Conservation (phyloP, 2,113 vertebrate species). For the Odocoileus hemionus region DNA sequence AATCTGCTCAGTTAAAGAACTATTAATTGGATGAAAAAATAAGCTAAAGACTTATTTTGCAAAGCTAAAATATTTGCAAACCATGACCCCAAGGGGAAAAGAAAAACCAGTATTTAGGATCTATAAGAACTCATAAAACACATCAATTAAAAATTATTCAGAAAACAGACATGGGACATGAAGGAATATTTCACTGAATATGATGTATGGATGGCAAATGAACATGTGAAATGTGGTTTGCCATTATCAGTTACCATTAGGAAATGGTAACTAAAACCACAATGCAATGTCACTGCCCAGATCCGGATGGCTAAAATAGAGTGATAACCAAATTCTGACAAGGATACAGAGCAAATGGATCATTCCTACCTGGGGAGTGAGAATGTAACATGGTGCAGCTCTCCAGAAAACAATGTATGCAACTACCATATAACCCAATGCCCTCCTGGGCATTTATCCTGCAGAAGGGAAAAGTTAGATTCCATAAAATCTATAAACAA, state of each 20-base stretch:
- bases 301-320: not conserved
- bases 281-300: not conserved
- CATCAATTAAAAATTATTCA: not conserved
- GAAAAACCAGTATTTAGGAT: not conserved
- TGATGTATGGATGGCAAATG: not conserved
- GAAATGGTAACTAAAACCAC: not conserved
- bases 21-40: not conserved
- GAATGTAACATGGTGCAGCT: not conserved
- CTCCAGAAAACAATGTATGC: not conserved
- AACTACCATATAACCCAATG: not conserved
- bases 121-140: not conserved
- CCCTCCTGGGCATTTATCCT: not conserved
- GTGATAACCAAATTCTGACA: not conserved
- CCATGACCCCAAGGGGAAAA: not conserved
- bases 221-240: not conserved
- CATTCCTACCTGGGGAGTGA: not conserved
- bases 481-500: not conserved
- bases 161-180: not conserved
- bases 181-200: not conserved
- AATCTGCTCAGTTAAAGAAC: not conserved
- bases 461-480: not conserved
- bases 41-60: not conserved
- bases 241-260: not conserved
- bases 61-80: not conserved
- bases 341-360: not conserved